Evolutionary conservation across 2,113 vertebrate genomes (phyloP).

Genomic region (Gymnobelideus leadbeateri): DNA sequence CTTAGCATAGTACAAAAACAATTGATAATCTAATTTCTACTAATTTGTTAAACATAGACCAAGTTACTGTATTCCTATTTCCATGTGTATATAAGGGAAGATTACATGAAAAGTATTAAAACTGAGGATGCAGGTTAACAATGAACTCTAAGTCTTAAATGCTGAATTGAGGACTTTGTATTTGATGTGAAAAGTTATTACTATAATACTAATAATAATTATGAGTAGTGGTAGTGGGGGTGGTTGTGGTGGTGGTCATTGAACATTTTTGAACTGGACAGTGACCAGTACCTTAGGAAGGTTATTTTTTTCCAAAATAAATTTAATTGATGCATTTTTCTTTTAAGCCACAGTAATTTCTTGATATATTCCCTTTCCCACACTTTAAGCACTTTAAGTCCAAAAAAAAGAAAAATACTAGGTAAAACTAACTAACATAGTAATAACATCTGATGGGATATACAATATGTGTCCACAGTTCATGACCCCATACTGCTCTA

Average conservation of each 20-base stretch:
- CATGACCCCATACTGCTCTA: background rate
- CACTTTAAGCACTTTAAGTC: background rate
- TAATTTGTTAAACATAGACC: background rate
- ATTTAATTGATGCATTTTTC: background rate
- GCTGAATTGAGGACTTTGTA: background rate
- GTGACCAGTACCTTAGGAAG: background rate
- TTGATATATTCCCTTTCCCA: background rate
- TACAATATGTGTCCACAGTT: background rate
- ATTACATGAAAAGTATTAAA: background rate
- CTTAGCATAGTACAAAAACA: background rate
- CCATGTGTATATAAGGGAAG: background rate
- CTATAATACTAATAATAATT: background rate
- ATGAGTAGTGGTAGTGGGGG: too few relatives aligned
- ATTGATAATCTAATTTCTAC: background rate
- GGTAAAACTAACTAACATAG: background rate
- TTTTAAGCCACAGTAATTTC: background rate
- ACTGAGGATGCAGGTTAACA: background rate
- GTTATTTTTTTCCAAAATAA: background rate
- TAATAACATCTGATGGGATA: background rate
- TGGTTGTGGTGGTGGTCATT: too few relatives aligned
- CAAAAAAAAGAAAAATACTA: background rate
- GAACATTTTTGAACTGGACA: background rate
- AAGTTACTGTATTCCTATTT: background rate
- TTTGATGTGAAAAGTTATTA: background rate
- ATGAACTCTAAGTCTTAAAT: background rate